Evolutionary conservation across 1,140 invertebrate species (phyloP).

Genomic region (Macrobrachium rosenbergii): DNA sequence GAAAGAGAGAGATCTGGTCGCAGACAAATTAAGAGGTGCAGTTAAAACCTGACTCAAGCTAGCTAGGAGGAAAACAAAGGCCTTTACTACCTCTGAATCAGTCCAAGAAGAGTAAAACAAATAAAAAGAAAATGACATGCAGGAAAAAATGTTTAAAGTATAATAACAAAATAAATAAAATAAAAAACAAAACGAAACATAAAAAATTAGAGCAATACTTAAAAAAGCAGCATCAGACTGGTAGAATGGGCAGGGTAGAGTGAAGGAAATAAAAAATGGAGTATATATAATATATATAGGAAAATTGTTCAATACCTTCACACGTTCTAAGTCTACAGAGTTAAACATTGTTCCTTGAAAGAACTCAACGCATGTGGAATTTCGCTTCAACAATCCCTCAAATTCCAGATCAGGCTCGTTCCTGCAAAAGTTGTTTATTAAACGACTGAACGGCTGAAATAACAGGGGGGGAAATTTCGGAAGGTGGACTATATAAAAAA

Average conservation of each 20-base stretch:
- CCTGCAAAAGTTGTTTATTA: constrained; percentile 67
- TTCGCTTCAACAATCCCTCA: constrained; percentile 74
- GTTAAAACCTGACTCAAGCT: constrained; percentile 58
- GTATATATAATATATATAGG: constrained; percentile 49
- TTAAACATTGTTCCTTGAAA: constrained; percentile 76
- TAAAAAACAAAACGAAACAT: neutral
- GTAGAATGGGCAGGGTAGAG: constrained; percentile 44
- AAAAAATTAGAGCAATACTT: constrained; percentile 35
- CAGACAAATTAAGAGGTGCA: constrained; percentile 57
- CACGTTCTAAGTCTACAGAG: constrained; percentile 74
- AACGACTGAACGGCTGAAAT: constrained; percentile 41
- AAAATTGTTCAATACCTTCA: constrained; percentile 71
- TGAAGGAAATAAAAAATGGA: constrained; percentile 40
- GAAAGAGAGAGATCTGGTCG: constrained; percentile 35
- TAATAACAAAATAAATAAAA: no score
- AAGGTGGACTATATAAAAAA: constrained; percentile 18
- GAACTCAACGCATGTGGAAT: constrained; percentile 76
- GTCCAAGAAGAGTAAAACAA: constrained; percentile 46
- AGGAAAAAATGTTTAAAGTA: constrained; percentile 22
- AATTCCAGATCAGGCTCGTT: constrained; percentile 75
- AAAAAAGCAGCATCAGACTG: constrained; percentile 47
- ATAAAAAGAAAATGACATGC: constrained; percentile 40
- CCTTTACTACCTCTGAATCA: constrained; percentile 56
- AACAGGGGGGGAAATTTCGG: neutral
- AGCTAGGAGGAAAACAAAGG: constrained; percentile 56